Conservation (phyloP, 1,140 invertebrate genomes). For the Polypedilum pembai region DNA sequence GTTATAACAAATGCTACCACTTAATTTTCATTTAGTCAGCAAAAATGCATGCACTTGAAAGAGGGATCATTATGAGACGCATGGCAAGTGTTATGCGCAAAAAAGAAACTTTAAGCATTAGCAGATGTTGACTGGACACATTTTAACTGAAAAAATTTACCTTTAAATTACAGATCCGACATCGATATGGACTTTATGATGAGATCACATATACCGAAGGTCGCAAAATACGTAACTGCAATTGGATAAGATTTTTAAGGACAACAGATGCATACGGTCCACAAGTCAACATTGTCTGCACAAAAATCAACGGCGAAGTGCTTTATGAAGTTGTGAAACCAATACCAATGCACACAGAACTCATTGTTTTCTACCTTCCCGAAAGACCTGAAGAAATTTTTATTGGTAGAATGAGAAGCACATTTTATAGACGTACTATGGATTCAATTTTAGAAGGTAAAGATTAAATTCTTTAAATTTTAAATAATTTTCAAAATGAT, state of each 20-base stretch:
- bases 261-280: constrained; percentile 67
- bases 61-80: neutral
- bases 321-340: constrained; percentile 80
- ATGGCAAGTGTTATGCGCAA: neutral
- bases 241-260: constrained; percentile 87
- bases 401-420: constrained; percentile 72
- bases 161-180: constrained; percentile 60
- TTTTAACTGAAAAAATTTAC: neutral
- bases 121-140: neutral
- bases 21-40: neutral
- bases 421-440: constrained; percentile 75
- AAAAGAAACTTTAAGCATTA: neutral
- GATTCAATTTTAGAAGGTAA: constrained; percentile 78
- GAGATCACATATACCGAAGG: constrained; percentile 72
- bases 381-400: constrained; percentile 70
- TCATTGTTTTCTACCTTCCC: constrained; percentile 77
- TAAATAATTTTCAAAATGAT: too few species aligned
- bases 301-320: constrained; percentile 79
- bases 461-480: constrained; percentile 27
- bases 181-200: constrained; percentile 83
- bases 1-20: neutral
- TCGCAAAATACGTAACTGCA: constrained; percentile 76
- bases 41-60: neutral
- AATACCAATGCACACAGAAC: constrained; percentile 74
- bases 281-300: constrained; percentile 80